phyloP scores from a whole-genome alignment of 53 echinoderm and acorn worm genomes.

The Patiria pectinifera region DNA sequence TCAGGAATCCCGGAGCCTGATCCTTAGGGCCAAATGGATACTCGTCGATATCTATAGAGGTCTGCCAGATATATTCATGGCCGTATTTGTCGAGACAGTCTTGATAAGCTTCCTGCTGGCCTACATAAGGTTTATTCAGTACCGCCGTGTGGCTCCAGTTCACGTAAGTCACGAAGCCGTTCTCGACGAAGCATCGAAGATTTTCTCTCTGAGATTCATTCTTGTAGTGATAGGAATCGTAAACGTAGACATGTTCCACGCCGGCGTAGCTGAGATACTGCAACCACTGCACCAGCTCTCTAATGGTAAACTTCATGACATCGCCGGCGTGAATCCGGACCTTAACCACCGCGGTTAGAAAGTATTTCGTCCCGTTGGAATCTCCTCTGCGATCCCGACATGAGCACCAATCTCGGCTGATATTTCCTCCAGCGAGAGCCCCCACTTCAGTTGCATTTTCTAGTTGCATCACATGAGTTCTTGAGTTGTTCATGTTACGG shows the following conservation, averaged over 20 bases:
- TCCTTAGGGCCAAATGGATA: conserved; percentile 11
- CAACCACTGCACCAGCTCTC: background rate
- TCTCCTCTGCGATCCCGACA: too few species aligned
- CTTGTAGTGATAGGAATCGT: background rate
- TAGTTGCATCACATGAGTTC: too few species aligned
- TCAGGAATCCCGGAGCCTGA: background rate
- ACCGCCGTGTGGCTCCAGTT: background rate
- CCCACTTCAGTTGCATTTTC: too few species aligned
- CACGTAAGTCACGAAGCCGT: background rate
- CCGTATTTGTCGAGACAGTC: conserved; percentile 9
- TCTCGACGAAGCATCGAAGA: background rate
- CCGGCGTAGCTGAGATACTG: conserved; percentile 16
- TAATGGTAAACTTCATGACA: background rate
- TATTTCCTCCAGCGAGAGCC: too few species aligned
- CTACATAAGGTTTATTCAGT: background rate
- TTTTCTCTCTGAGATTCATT: conserved; percentile 2
- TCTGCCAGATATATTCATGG: background rate
- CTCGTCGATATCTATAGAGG: conserved; percentile 27
- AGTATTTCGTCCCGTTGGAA: background rate
- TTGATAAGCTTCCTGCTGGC: conserved; percentile 13
- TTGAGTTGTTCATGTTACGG: too few species aligned
- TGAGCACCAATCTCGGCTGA: too few species aligned
- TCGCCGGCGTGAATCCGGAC: conserved; percentile 10
- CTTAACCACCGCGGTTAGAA: background rate
- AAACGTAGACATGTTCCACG: conserved; percentile 21